These are phyloP conservation scores for Meloidogyne chitwoodi DNA, from an alignment of 1,140 invertebrate genomes.

Conservation along the genomic window DNA sequence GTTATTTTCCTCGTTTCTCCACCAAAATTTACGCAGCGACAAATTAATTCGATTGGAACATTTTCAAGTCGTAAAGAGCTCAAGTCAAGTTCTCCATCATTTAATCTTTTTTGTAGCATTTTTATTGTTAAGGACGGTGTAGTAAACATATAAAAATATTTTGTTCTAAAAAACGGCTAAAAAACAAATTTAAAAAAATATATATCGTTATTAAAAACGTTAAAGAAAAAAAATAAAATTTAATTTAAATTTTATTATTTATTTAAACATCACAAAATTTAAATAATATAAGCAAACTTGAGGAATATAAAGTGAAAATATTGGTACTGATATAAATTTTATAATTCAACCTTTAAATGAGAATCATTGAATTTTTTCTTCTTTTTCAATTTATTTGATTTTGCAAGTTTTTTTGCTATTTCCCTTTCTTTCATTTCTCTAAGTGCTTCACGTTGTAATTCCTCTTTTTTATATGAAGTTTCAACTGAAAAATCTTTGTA, in stretches of 20 bases:
- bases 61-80: slow-evolving; percentile 5
- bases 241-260: no score
- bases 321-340: no score
- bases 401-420: not conserved
- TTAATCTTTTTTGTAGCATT: slow-evolving; percentile 15
- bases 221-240: no score
- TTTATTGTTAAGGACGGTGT: not conserved
- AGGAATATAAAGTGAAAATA: no score
- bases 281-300: no score
- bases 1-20: slow-evolving; percentile 2
- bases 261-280: no score
- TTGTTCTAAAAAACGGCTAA: not conserved
- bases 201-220: no score
- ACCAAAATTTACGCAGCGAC: slow-evolving; percentile 1
- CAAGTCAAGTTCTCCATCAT: not conserved
- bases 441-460: slow-evolving; percentile 7
- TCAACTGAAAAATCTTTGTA: not conserved
- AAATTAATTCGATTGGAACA: slow-evolving; percentile 10
- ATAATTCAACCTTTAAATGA: slow-evolving; percentile 1
- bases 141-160: not conserved
- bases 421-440: not conserved
- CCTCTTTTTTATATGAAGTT: not conserved
- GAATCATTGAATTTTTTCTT: slow-evolving; percentile 1
- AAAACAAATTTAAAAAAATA: no score
- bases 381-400: not conserved